Conservation (phyloP, 2,888 invertebrate species). For the Pandemis cinnamomeana region DNA sequence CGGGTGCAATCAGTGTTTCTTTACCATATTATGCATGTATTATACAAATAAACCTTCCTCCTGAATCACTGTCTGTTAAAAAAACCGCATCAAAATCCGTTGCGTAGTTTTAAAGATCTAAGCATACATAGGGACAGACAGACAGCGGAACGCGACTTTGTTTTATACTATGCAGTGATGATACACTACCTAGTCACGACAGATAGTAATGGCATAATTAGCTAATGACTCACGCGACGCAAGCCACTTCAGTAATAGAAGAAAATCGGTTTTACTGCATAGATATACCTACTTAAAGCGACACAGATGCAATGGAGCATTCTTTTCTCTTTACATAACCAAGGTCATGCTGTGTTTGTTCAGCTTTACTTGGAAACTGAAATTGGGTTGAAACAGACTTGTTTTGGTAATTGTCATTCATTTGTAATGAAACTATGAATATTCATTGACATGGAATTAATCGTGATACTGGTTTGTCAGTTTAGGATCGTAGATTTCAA, state of each 20-base stretch:
- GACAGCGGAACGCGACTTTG: no score
- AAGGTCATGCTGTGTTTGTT: slow-evolving; percentile 12
- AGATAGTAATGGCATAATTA: not conserved
- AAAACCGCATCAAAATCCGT: no score
- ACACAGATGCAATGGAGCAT: not conserved
- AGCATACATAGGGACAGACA: no score
- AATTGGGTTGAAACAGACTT: not conserved
- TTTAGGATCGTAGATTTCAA: no score
- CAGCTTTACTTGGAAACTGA: not conserved
- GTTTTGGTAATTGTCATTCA: not conserved
- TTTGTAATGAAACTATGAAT: not conserved
- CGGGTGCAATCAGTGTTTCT: no score
- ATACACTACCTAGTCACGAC: not conserved
- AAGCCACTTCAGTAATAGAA: not conserved
- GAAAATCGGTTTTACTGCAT: not conserved
- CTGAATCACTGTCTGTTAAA: no score
- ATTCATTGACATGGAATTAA: not conserved
- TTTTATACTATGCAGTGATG: no score
- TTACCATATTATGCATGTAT: no score
- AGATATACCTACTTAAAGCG: not conserved
- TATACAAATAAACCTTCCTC: no score
- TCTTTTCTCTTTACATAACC: slow-evolving; percentile 5
- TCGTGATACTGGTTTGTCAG: no score
- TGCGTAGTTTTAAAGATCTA: no score
- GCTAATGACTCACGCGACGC: not conserved